Base-by-base conservation (phyloP, 2,888 invertebrate genomes). In the Stegophylla sp. region DNA sequence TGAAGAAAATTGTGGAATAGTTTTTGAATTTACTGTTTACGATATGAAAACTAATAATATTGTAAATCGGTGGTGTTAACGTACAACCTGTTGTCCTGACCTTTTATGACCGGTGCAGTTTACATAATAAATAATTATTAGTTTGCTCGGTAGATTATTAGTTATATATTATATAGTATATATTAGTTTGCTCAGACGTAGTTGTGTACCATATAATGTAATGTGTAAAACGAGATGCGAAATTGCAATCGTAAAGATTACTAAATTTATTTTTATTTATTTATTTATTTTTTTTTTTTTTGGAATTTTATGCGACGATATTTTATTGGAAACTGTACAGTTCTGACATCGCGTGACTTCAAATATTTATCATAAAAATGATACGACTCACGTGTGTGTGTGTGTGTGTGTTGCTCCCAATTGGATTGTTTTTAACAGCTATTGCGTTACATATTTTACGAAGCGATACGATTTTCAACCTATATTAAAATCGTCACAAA, bases 271-370 rank as follows among this genome's bases (percentile, higher is more conserved):
- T n/a, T n/a, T n/a, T n/a, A n/a, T n/a, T n/a, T n/a, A n/a, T n/a
- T n/a, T n/a, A n/a, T n/a, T n/a, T n/a, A n/a, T n/a, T 63, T 20
- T 48, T 64, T 59, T 73, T 73, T 41, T 64, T 41, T 41, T 41
- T 75, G 51, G 51, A 64, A 51, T 53, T 64, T 64, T 13, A 41
- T 64, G 13, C 26, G 75, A 64, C n/a, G 75, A 64, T 75, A 64
- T 64, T 67, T 77, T 67, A 67, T 67, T 23, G 56, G 59, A 77
- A 77, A 77, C 56, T 17, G 26, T 45, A 13, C 26, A 13, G 64
- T 51, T 23, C 23, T 59, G 76, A 77, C 76, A 45, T 77, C 76
- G 76, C 76, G 76, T 77, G 76, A 77, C 76, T 77, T 28, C 9
- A 41, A 66, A 67, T 45, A 67, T 59, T 67, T 67, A 77, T 67